Evolutionary conservation across 1,140 invertebrate species (phyloP).

Genomic region (Drosophila subpulchrella): DNA sequence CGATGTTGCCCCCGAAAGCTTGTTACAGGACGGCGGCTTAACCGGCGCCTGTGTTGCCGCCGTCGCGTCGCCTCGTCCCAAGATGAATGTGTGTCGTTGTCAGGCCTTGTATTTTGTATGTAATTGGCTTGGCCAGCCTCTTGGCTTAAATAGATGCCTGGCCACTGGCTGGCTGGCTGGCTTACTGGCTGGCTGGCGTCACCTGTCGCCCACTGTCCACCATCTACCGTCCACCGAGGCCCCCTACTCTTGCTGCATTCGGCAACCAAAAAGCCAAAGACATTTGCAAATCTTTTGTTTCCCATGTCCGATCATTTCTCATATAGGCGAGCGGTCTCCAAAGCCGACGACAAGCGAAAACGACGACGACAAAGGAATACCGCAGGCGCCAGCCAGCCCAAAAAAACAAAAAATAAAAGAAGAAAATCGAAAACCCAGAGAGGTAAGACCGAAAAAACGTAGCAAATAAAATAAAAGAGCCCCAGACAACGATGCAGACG

Average conservation of each 20-base stretch:
- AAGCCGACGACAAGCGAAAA: constrained; percentile 28
- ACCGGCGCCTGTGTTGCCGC: constrained; percentile 49
- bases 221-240: neutral
- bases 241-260: constrained; percentile 21
- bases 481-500: constrained; percentile 52
- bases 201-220: constrained; percentile 68
- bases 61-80: constrained; percentile 45
- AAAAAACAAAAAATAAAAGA: constrained; percentile 54
- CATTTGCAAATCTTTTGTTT: constrained; percentile 84
- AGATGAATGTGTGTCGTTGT: constrained; percentile 80
- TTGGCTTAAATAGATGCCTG: neutral
- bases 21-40: constrained; percentile 58
- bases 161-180: neutral
- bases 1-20: constrained; percentile 52
- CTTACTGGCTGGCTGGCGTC: constrained; percentile 62
- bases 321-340: constrained; percentile 70
- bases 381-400: constrained; percentile 82
- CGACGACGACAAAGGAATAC: constrained; percentile 82
- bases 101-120: constrained; percentile 81
- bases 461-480: constrained; percentile 38
- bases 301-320: constrained; percentile 84
- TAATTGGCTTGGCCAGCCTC: constrained; percentile 66
- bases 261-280: constrained; percentile 80
- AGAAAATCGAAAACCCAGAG: constrained; percentile 10
- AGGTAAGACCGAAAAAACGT: constrained; percentile 28